These are phyloP conservation scores for Daphoenositta chrysoptera DNA, from an alignment of 2,113 vertebrate genomes.

Conservation along the genomic window DNA sequence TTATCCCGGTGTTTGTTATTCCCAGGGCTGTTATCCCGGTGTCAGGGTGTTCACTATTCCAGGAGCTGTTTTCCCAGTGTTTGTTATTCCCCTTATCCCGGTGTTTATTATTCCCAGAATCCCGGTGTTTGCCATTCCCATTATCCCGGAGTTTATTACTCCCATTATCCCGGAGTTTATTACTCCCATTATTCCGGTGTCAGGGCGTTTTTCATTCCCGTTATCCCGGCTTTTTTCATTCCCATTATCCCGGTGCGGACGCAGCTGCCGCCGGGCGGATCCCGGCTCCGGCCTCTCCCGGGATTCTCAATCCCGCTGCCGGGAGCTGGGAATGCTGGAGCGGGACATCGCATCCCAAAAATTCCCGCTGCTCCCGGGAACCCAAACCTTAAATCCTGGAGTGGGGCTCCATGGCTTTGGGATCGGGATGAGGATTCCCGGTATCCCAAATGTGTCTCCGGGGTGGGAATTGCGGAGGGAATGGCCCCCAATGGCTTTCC, in stretches of 20 bases:
- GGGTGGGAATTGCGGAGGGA: not conserved
- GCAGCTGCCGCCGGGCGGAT: too few relatives aligned
- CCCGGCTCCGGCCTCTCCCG: not conserved
- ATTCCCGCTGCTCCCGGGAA: not conserved
- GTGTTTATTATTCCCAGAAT: too few relatives aligned
- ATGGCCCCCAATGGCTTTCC: not conserved
- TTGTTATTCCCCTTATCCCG: not conserved
- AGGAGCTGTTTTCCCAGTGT: not conserved
- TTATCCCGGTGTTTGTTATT: not conserved
- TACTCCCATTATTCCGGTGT: not conserved
- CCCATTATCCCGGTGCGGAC: not conserved
- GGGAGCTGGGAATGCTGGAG: not conserved
- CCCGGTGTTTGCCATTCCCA: too few relatives aligned
- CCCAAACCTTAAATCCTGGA: not conserved
- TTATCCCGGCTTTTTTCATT: fast-evolving
- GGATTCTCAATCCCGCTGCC: not conserved
- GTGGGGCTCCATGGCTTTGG: fast-evolving
- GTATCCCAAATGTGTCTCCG: fast-evolving
- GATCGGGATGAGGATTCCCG: not conserved
- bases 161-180: not conserved
- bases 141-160: too few relatives aligned
- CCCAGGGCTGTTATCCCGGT: not conserved
- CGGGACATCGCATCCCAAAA: not conserved
- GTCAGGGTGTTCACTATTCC: not conserved
- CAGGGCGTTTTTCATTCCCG: not conserved